Base-by-base conservation (phyloP, 1,140 invertebrate genomes). In the Scylla paramamosain region DNA sequence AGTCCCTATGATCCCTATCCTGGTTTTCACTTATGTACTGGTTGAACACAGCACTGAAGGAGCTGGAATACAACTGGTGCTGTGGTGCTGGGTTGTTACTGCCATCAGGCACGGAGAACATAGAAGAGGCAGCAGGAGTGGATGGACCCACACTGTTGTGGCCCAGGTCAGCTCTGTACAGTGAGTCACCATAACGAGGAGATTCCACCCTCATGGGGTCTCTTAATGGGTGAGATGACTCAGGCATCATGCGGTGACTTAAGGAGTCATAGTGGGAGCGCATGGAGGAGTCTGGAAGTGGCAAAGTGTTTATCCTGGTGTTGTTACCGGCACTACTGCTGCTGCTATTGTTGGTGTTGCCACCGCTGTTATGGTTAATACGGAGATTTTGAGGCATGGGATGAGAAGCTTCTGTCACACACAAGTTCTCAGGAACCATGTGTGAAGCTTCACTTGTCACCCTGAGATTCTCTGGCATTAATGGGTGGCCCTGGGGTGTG, bases 361-460 rank as follows among this genome's bases (percentile, higher is more conserved):
- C 92, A 4, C 29, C 77, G 16, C 52, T 95, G 7, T 96, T 94
- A 29, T 94, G 95, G 77, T 82, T 93, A 46, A 94, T 95, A 8
- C 93, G 95, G n/a, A 96, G 93, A 77, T 96, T 96, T 67, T 96
- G 93, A 52, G 95, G 95, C 95, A 96, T 94, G 59, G 94, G 95
- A 48, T 96, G 95, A 12, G 95, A 86, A 20, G 95, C 83, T 83
- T 96, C 95, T 31, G 95, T 93, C 48, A 96, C 93, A 95, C 95
- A 96, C 39, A 96, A 91, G 83, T 96, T 96, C 93, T 96, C 95
- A 82, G 95, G 95, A 48, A 96, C 95, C 95, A 95, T 95, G 10
- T 91, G 88, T 52, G 95, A 94, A 25, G 95, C 88, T 52, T 95
- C 95, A 48, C 89, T 89, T 32, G 88, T 92, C 84, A 95, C 93